A percentile compares a stretch with the other conserved stretches of the same genome.
phyloP scores from a whole-genome alignment of 2,888 invertebrate genomes.

The Chouioia cunea region DNA sequence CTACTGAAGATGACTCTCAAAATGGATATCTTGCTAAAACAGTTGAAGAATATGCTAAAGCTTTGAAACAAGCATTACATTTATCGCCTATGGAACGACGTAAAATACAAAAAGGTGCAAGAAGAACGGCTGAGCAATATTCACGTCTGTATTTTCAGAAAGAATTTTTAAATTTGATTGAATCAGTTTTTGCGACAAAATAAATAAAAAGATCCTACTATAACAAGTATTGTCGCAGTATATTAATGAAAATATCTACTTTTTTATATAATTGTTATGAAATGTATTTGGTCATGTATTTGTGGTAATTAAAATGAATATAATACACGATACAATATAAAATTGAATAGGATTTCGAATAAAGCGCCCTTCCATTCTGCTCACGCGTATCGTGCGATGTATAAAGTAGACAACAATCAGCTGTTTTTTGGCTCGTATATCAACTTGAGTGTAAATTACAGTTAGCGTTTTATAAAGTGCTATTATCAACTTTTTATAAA shows the following conservation, averaged over 20 bases:
- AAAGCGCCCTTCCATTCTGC: too few relatives aligned
- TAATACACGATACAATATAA: too few relatives aligned
- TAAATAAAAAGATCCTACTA: constrained; percentile 14
- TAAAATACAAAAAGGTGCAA: constrained; percentile 79
- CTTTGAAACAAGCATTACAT: constrained; percentile 77
- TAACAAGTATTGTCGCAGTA: not conserved
- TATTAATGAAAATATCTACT: not conserved
- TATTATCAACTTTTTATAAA: too few relatives aligned
- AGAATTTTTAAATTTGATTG: constrained; percentile 80
- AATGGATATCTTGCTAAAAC: constrained; percentile 87
- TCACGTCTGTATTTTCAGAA: constrained; percentile 85
- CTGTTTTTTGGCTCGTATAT: too few relatives aligned
- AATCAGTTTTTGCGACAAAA: constrained; percentile 72
- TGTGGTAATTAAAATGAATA: not conserved
- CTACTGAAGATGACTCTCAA: constrained; percentile 77
- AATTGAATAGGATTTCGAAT: too few relatives aligned
- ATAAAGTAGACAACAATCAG: too few relatives aligned
- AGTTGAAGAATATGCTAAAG: constrained; percentile 82
- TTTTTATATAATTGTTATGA: not conserved
- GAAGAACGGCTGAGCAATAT: constrained; percentile 88
- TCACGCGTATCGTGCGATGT: too few relatives aligned
- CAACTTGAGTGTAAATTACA: too few relatives aligned
- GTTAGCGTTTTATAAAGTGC: too few relatives aligned
- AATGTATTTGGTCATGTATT: not conserved
- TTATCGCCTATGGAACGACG: constrained; percentile 73